These are phyloP conservation scores for Mormyrus lacerda DNA, from an alignment of 2,113 vertebrate genomes.

Conservation along the genomic window DNA sequence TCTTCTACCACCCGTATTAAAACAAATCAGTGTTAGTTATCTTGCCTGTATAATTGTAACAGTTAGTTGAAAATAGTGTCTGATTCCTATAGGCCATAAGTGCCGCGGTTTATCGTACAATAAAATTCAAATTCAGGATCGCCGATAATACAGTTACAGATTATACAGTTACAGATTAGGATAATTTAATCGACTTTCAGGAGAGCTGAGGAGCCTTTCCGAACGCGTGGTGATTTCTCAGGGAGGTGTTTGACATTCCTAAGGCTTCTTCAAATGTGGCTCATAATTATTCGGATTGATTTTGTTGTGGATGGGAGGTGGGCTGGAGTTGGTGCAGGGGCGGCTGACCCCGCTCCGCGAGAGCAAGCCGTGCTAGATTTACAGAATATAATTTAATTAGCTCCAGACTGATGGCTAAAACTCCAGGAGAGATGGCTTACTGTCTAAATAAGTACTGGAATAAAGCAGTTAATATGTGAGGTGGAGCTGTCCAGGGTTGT, in stretches of 20 bases:
- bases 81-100: neutral
- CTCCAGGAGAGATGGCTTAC: neutral
- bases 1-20: neutral
- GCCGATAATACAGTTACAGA: neutral
- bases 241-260: neutral
- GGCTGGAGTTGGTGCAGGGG: neutral
- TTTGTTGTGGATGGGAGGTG: neutral
- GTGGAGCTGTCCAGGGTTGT: neutral
- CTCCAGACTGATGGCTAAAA: neutral
- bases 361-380: neutral
- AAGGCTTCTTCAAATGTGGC: neutral
- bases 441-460: neutral
- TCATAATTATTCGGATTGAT: neutral
- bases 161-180: neutral
- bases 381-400: neutral
- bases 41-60: neutral
- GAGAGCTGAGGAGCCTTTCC: neutral
- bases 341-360: neutral
- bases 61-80: neutral
- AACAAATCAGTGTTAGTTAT: neutral
- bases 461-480: conserved; percentile 1
- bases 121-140: neutral
- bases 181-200: neutral
- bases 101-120: neutral
- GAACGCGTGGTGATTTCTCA: neutral